Conservation (phyloP, 2,797 vertebrate species). For the Diplodus sargus region DNA sequence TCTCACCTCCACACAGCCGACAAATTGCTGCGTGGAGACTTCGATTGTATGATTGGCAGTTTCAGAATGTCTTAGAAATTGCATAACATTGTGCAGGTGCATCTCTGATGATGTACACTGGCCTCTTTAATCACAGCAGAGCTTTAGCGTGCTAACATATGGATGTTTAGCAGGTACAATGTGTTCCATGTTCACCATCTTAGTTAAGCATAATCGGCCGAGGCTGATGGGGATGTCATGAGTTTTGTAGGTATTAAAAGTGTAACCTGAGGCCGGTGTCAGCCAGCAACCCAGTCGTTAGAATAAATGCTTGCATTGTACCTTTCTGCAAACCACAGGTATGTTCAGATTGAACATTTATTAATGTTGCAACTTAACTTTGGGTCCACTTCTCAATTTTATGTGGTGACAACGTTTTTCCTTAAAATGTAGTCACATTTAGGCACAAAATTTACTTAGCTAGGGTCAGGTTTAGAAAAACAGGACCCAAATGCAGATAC, state of each 20-base stretch:
- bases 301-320: no score
- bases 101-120: neutral
- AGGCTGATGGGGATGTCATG: neutral
- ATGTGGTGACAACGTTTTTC: no score
- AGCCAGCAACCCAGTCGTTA: no score
- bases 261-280: no score
- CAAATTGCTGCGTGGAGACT: neutral
- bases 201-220: neutral
- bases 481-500: no score
- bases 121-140: neutral
- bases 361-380: no score
- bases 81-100: neutral
- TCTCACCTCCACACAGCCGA: neutral
- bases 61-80: neutral
- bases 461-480: no score
- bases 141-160: neutral
- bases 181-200: neutral
- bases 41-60: neutral
- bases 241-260: neutral
- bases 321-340: no score
- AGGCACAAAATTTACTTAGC: no score
- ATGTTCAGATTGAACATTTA: no score
- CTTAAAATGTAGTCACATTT: no score
- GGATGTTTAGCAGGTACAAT: neutral
- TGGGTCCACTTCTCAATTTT: no score